A percentile compares a stretch with the other conserved stretches of the same genome.
phyloP scores from a whole-genome alignment of 64 coral and sea anemone genomes.

The Actinia tenebrosa region DNA sequence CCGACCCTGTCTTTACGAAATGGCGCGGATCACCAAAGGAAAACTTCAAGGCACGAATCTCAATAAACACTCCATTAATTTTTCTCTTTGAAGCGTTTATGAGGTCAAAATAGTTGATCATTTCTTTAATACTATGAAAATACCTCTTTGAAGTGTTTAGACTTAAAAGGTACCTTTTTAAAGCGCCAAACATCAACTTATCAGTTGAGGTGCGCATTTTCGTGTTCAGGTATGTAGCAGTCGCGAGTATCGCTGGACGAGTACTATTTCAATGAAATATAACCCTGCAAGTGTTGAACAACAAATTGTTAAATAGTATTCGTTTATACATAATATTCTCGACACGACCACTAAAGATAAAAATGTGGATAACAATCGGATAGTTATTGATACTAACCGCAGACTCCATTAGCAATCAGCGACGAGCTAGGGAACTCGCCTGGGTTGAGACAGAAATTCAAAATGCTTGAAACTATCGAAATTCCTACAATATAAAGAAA shows the following conservation, averaged over 20 bases:
- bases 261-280: not conserved
- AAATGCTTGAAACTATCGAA: not conserved
- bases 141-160: constrained; percentile 3
- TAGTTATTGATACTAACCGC: constrained; percentile 1
- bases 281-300: not conserved
- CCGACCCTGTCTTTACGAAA: not conserved
- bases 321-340: not conserved
- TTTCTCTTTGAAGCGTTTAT: not conserved
- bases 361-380: not conserved
- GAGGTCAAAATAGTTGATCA: not conserved
- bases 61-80: not conserved
- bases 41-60: not conserved
- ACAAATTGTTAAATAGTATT: not conserved
- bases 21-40: not conserved
- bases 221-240: not conserved
- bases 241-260: not conserved
- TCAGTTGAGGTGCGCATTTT: not conserved
- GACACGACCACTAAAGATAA: not conserved
- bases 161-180: not conserved
- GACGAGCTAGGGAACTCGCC: not conserved
- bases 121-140: not conserved
- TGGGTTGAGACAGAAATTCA: not conserved
- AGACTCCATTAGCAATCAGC: not conserved
- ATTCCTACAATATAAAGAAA: not conserved
- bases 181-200: not conserved